Conservation (phyloP, 1,140 invertebrate genomes). For the Heliothis subflexa region DNA sequence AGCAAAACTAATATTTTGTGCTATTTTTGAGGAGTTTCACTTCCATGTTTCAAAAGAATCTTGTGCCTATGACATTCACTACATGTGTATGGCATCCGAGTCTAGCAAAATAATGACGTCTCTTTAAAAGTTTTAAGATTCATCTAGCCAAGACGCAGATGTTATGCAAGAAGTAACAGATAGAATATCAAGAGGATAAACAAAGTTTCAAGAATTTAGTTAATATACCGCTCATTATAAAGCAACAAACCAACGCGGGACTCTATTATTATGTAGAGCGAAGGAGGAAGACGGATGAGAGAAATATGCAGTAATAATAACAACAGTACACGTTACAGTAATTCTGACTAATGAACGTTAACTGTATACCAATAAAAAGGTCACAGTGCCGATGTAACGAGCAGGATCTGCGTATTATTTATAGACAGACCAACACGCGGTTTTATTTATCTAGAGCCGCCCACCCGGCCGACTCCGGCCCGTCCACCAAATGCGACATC, state of each 20-base stretch:
- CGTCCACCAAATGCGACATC: conserved; percentile 43
- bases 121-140: conserved; percentile 1
- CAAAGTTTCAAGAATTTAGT: conserved; percentile 23
- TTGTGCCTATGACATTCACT: neutral
- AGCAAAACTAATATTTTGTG: conserved; percentile 6
- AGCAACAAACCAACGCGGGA: conserved; percentile 25
- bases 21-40: too few relatives aligned
- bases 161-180: conserved; percentile 24
- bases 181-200: conserved; percentile 33
- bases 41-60: neutral
- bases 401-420: conserved; percentile 68
- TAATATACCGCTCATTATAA: conserved; percentile 19
- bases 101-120: neutral
- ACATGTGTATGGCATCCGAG: neutral
- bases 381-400: conserved; percentile 64
- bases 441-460: conserved; percentile 70
- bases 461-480: conserved; percentile 53
- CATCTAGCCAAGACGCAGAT: conserved; percentile 1
- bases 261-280: conserved; percentile 14
- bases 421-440: conserved; percentile 78
- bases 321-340: conserved; percentile 42
- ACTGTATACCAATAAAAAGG: conserved; percentile 70
- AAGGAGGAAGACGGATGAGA: conserved; percentile 37
- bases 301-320: conserved; percentile 33
- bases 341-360: conserved; percentile 49